Evolutionary conservation across 1,140 invertebrate species (phyloP).

Genomic region (Drosophila repleta): DNA sequence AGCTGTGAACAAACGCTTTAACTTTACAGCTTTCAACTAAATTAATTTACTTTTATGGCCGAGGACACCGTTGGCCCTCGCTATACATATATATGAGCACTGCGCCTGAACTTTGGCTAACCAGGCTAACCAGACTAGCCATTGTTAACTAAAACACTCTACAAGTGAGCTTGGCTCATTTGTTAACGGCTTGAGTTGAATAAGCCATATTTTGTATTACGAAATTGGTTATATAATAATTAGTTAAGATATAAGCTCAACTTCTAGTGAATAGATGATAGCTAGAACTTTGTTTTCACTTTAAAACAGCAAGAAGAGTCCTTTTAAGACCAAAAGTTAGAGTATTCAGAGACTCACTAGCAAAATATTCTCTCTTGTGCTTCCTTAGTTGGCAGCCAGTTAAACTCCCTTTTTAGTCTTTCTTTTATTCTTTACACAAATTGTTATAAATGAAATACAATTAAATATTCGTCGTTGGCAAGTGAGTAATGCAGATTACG

Average conservation of each 20-base stretch:
- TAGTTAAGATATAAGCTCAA: too few species aligned
- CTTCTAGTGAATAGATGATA: too few species aligned
- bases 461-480: slow-evolving; percentile 60
- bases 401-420: slow-evolving; percentile 9
- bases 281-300: too few species aligned
- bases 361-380: not conserved
- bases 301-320: too few species aligned
- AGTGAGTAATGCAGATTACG: slow-evolving; percentile 69
- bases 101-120: slow-evolving; percentile 6
- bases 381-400: not conserved
- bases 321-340: not conserved
- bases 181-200: not conserved
- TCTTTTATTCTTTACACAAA: slow-evolving; percentile 50
- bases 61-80: slow-evolving; percentile 16
- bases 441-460: slow-evolving; percentile 83
- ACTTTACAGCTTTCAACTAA: slow-evolving; percentile 83
- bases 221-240: too few species aligned
- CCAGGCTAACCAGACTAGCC: slow-evolving; percentile 3
- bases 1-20: slow-evolving; percentile 77
- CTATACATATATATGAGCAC: slow-evolving; percentile 3
- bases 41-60: slow-evolving; percentile 81
- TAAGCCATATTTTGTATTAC: not conserved
- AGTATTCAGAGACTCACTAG: not conserved
- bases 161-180: slow-evolving; percentile 18
- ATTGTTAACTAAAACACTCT: slow-evolving; percentile 22